phyloP scores from a whole-genome alignment of 2,113 vertebrate genomes.

The Malurus cyaneus region DNA sequence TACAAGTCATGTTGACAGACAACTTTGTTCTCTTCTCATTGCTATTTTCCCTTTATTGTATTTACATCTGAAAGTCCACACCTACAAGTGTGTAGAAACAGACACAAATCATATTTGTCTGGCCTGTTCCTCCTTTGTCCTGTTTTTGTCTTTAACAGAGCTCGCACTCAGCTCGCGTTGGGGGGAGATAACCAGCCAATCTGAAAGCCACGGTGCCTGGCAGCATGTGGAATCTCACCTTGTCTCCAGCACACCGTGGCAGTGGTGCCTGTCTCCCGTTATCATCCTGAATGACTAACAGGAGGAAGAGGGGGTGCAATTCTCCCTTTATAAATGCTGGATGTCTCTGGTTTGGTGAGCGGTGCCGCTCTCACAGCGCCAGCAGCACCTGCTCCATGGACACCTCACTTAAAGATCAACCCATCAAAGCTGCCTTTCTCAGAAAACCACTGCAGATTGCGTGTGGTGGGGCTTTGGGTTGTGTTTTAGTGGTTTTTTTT shows the following conservation, averaged over 20 bases:
- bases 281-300: conserved; percentile 22
- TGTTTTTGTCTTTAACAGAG: conserved; percentile 16
- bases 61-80: conserved; percentile 55
- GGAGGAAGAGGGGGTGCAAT: neutral
- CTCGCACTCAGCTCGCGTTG: neutral
- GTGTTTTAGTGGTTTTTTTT: neutral
- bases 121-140: conserved; percentile 14
- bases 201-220: conserved; percentile 30
- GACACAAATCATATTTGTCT: conserved; percentile 11
- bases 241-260: neutral
- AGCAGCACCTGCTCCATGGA: neutral
- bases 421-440: neutral
- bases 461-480: accelerated
- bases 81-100: conserved; percentile 30
- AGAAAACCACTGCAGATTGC: neutral
- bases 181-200: neutral
- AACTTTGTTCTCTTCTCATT: conserved; percentile 57
- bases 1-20: conserved; percentile 62
- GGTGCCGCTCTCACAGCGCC: neutral
- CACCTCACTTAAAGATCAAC: neutral
- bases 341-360: accelerated
- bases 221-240: neutral
- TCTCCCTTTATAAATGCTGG: neutral
- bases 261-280: neutral
- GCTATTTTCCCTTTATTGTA: conserved; percentile 51